A percentile compares a stretch with the other conserved stretches of the same genome.
These are phyloP conservation scores for Polyergus mexicanus DNA, from an alignment of 1,140 invertebrate genomes.

Conservation along the genomic window DNA sequence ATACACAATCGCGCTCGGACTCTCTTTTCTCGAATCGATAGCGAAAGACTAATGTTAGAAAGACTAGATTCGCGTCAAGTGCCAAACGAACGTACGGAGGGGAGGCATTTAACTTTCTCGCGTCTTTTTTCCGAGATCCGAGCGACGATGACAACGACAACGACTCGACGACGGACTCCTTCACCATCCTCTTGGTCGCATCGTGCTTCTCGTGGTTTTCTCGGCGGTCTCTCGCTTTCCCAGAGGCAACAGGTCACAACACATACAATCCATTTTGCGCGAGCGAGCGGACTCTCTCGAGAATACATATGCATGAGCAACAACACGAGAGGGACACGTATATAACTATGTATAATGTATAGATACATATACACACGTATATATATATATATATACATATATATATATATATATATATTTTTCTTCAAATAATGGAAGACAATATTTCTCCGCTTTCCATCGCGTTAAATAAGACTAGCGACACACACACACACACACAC, in stretches of 20 bases:
- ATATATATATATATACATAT: conserved; percentile 58
- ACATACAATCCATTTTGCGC: conserved; percentile 40
- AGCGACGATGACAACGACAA: neutral
- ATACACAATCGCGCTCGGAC: neutral
- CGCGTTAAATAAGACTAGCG: conserved; percentile 75
- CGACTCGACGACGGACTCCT: neutral
- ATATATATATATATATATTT: conserved; percentile 75
- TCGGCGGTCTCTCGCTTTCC: conserved; percentile 32
- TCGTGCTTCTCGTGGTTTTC: conserved; percentile 44
- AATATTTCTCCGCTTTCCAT: conserved; percentile 84
- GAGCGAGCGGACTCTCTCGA: conserved; percentile 7
- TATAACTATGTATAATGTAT: conserved; percentile 41
- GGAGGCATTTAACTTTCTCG: conserved; percentile 1
- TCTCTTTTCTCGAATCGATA: neutral
- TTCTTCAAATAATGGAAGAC: conserved; percentile 84
- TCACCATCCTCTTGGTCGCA: neutral
- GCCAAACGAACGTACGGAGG: conserved; percentile 63
- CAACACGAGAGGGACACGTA: conserved; percentile 30
- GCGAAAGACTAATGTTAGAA: neutral
- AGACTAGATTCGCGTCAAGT: conserved; percentile 50
- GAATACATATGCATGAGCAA: conserved; percentile 12
- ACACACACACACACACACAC: conserved; percentile 4
- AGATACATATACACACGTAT: conserved; percentile 21
- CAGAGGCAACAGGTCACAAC: conserved; percentile 62
- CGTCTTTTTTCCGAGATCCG: neutral